Percentiles rank a stretch among this genome's conserved stretches.
These are phyloP conservation scores for Hedychridium roseum DNA, from an alignment of 2,888 invertebrate genomes.

Conservation along the genomic window DNA sequence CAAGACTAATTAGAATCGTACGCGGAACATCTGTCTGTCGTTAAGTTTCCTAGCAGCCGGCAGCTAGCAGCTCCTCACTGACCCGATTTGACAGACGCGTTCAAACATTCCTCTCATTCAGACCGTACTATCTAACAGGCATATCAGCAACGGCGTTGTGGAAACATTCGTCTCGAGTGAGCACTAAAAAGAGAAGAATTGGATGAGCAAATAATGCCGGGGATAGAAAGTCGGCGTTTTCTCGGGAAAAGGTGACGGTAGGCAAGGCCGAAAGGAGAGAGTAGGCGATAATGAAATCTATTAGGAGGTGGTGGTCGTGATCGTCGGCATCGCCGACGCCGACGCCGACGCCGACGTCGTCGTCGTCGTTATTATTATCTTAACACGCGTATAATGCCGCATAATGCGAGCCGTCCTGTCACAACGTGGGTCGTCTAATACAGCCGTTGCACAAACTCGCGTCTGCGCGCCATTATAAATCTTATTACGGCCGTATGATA, in stretches of 20 bases:
- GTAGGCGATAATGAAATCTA: slow-evolving; percentile 48
- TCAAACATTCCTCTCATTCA: no score
- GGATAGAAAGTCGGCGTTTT: no score
- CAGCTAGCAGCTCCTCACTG: no score
- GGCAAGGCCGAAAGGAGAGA: slow-evolving; percentile 17
- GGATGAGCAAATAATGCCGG: no score
- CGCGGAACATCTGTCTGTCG: slow-evolving; percentile 34
- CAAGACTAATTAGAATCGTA: slow-evolving; percentile 51
- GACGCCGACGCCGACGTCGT: slow-evolving; percentile 13
- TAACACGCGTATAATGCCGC: slow-evolving; percentile 40
- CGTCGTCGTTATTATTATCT: slow-evolving; percentile 42
- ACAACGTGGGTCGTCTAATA: slow-evolving; percentile 35
- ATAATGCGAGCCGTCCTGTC: slow-evolving; percentile 39
- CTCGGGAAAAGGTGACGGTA: slow-evolving; percentile 12
- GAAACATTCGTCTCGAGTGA: no score
- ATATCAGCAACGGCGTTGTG: no score
- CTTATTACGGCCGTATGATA: slow-evolving; percentile 32
- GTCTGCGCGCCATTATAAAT: slow-evolving; percentile 37
- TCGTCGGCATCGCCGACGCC: slow-evolving; percentile 9
- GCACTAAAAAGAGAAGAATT: no score
- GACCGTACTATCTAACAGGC: no score
- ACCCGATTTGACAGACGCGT: neutral
- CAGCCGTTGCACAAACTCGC: slow-evolving; percentile 32
- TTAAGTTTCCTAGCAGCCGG: slow-evolving; percentile 19
- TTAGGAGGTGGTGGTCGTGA: slow-evolving; percentile 26